Percentiles rank a stretch among this genome's conserved stretches.
Evolutionary conservation across 2,113 vertebrate genomes (phyloP).

Genomic region (Circaetus gallicus): DNA sequence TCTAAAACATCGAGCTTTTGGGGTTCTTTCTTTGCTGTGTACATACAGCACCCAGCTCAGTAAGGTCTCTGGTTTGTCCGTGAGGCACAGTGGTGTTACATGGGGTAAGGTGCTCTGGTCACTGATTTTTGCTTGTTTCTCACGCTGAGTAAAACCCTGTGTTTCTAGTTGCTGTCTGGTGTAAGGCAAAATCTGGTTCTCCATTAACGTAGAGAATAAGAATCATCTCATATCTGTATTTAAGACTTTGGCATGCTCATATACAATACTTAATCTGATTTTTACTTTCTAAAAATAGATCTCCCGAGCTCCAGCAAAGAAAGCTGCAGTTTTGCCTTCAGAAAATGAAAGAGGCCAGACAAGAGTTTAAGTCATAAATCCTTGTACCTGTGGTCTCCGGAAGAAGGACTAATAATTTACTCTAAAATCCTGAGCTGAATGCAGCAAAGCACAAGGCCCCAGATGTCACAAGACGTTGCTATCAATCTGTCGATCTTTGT

Average conservation of each 20-base stretch:
- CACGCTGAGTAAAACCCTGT: not conserved
- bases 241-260: not conserved
- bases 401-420: not conserved
- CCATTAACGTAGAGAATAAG: not conserved
- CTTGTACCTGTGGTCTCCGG: not conserved
- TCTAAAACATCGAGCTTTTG: not conserved
- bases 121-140: not conserved
- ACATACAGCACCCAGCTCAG: not conserved
- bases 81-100: not conserved
- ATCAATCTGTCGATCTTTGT: not conserved
- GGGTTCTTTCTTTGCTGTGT: not conserved
- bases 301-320: not conserved
- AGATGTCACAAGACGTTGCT: constrained; percentile 13
- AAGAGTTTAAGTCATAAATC: constrained; percentile 41
- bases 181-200: not conserved
- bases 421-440: not conserved
- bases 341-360: not conserved
- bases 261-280: not conserved
- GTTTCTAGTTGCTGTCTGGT: not conserved
- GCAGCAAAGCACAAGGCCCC: not conserved
- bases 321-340: not conserved
- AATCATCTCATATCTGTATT: not conserved
- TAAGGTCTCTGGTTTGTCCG: not conserved
- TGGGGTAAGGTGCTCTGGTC: not conserved
- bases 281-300: not conserved